Evolutionary conservation across 2,888 invertebrate species (phyloP).

Genomic region (Mallateleia sp.): DNA sequence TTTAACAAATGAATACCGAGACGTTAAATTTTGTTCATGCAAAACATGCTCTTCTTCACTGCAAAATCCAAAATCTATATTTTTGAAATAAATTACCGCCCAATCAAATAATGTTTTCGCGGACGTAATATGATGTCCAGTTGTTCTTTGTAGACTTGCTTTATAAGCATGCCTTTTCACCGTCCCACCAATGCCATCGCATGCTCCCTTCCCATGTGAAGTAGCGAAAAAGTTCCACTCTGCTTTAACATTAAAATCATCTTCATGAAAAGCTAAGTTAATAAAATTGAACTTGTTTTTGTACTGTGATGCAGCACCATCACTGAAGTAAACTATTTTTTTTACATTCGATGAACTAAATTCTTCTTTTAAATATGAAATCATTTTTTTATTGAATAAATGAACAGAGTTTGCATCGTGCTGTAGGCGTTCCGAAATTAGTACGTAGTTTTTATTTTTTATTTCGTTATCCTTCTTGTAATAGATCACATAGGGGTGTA

Average conservation of each 20-base stretch:
- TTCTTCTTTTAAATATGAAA: constrained; percentile 11
- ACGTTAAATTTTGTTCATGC: background rate
- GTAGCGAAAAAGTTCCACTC: constrained; percentile 30
- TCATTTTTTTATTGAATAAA: constrained; percentile 34
- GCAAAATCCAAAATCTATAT: constrained; percentile 15
- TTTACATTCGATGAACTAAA: constrained; percentile 11
- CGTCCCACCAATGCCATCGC: no score
- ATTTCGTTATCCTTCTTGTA: constrained; percentile 6
- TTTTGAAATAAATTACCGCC: constrained; percentile 8
- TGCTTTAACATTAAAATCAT: background rate
- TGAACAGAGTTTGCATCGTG: constrained; percentile 14
- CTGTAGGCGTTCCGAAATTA: constrained; percentile 22
- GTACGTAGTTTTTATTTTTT: constrained; percentile 17
- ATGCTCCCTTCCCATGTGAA: background rate
- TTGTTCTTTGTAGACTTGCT: background rate
- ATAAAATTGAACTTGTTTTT: constrained; percentile 50
- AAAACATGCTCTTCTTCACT: background rate
- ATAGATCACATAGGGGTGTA: constrained; percentile 43
- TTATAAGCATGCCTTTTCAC: constrained; percentile 3
- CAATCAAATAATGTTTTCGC: background rate
- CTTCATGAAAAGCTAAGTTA: constrained; percentile 29
- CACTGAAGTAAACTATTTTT: constrained; percentile 9
- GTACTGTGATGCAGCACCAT: constrained; percentile 29
- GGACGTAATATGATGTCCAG: background rate
- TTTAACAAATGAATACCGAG: background rate